A percentile compares a stretch with the other conserved stretches of the same genome.
These are phyloP conservation scores for Steinernema carpocapsae DNA, from an alignment of 2,888 invertebrate genomes.

Conservation along the genomic window DNA sequence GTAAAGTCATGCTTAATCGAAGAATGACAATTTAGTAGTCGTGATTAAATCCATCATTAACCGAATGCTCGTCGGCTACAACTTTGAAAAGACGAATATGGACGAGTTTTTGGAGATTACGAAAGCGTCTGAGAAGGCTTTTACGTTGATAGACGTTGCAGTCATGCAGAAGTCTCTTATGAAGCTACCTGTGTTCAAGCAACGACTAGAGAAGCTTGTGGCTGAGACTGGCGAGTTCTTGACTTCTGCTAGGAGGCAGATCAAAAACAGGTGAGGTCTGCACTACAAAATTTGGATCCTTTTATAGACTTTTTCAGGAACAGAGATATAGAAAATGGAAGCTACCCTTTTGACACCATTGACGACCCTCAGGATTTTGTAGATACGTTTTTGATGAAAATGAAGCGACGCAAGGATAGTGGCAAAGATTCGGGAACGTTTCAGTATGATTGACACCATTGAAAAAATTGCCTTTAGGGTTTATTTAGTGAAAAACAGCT, in stretches of 20 bases:
- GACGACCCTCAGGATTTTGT: neutral
- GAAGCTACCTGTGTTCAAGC: neutral
- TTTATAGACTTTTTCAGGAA: neutral
- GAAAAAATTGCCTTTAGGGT: neutral
- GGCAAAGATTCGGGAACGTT: neutral
- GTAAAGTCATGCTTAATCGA: neutral
- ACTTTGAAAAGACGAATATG: neutral
- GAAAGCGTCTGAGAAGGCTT: neutral
- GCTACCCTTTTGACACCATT: neutral
- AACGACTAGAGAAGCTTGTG: neutral
- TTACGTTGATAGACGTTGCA: neutral
- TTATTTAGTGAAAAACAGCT: slow-evolving; percentile 11
- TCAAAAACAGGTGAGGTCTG: neutral
- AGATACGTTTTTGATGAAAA: slow-evolving; percentile 24
- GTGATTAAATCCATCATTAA: neutral
- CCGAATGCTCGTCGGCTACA: slow-evolving; percentile 14
- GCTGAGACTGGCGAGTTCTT: neutral
- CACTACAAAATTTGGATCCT: too few relatives aligned
- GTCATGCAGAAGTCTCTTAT: neutral
- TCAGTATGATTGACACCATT: neutral
- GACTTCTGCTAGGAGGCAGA: neutral
- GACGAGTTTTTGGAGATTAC: slow-evolving; percentile 4
- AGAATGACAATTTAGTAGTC: neutral
- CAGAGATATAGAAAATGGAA: neutral
- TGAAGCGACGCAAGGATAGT: neutral